Conservation (phyloP, 2,113 vertebrate species). For the Pachycephala philippinensis region DNA sequence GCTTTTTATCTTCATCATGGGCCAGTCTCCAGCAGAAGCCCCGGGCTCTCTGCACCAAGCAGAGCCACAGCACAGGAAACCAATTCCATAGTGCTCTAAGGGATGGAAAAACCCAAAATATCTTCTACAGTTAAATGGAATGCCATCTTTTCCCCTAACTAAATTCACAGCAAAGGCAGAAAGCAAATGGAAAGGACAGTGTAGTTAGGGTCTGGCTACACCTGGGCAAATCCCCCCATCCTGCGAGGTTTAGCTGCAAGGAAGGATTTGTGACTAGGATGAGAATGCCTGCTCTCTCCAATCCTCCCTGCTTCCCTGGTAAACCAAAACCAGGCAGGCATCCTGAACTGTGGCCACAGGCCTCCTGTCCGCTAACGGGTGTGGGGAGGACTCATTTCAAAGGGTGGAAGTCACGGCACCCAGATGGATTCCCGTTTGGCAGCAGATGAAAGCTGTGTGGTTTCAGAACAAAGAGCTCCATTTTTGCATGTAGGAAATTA, state of each 20-base stretch:
- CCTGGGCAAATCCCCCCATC: background rate
- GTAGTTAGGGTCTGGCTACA: background rate
- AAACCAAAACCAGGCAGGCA: background rate
- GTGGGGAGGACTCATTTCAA: background rate
- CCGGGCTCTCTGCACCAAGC: accelerated
- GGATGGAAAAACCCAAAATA: background rate
- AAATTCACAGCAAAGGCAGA: background rate
- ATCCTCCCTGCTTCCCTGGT: background rate
- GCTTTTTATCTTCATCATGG: background rate
- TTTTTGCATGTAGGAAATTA: constrained; percentile 21
- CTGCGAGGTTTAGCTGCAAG: background rate
- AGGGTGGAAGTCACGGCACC: background rate
- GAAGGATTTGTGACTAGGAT: background rate
- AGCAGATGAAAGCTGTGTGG: constrained; percentile 11
- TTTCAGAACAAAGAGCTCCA: background rate
- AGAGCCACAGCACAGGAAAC: background rate
- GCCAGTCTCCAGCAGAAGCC: background rate
- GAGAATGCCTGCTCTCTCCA: background rate
- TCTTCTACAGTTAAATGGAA: background rate
- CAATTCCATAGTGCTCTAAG: background rate
- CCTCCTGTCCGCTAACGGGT: background rate
- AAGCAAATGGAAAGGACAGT: background rate
- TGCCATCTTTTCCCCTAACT: background rate
- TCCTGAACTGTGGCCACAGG: background rate
- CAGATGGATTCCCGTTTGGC: constrained; percentile 18